A percentile compares a stretch with the other conserved stretches of the same genome.
These are phyloP conservation scores for Erebia ligea DNA, from an alignment of 2,888 invertebrate genomes.

Conservation along the genomic window DNA sequence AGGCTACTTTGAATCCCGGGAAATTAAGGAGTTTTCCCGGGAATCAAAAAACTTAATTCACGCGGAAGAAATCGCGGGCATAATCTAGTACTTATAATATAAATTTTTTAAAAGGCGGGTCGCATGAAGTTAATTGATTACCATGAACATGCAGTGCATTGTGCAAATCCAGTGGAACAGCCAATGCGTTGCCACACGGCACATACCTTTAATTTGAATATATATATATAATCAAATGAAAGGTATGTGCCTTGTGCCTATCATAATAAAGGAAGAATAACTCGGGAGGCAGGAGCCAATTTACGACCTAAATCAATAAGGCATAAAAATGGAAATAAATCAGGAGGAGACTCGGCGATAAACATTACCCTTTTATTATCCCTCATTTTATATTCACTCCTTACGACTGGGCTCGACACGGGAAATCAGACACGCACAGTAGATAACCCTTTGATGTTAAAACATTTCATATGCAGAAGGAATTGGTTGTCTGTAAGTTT, in stretches of 20 bases:
- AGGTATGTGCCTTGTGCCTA: too few species aligned
- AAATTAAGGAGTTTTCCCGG: too few species aligned
- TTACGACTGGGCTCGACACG: slow-evolving; percentile 47
- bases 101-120: too few species aligned
- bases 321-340: slow-evolving; percentile 24
- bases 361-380: slow-evolving; percentile 53
- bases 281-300: neutral
- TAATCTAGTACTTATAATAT: too few species aligned
- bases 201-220: too few species aligned
- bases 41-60: too few species aligned
- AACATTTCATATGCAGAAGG: slow-evolving; percentile 5
- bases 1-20: too few species aligned
- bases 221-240: slow-evolving; percentile 21
- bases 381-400: slow-evolving; percentile 56
- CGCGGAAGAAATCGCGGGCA: too few species aligned
- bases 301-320: slow-evolving; percentile 16
- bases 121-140: too few species aligned
- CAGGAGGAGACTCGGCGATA: slow-evolving; percentile 10
- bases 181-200: neutral
- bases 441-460: slow-evolving; percentile 5
- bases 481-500: neutral
- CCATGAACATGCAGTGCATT: too few species aligned
- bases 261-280: neutral
- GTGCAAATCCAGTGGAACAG: too few species aligned
- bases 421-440: slow-evolving; percentile 37